These are phyloP conservation scores for Loripinus fragilis DNA, from an alignment of 2,888 invertebrate genomes.

Conservation along the genomic window DNA sequence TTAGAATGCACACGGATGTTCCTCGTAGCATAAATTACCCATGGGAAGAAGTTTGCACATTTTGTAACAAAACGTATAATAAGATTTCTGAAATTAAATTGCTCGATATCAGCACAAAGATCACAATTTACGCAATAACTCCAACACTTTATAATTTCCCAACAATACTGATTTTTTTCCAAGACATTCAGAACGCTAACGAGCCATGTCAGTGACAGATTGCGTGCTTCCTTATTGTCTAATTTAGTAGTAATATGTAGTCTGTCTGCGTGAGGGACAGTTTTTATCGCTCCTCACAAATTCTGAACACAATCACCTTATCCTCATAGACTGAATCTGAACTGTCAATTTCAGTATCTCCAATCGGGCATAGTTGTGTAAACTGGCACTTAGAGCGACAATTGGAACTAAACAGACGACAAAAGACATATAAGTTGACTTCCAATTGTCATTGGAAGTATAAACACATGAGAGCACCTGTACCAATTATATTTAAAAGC, in stretches of 20 bases:
- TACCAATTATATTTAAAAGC: neutral
- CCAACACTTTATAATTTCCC: too few species aligned
- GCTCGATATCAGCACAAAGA: too few species aligned
- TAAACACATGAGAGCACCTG: neutral
- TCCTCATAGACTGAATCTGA: neutral
- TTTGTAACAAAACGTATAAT: too few species aligned
- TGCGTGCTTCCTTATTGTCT: neutral
- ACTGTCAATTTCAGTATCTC: neutral
- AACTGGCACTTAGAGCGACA: too few species aligned
- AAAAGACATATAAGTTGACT: neutral
- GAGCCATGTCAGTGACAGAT: neutral
- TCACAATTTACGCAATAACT: too few species aligned
- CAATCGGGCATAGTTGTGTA: neutral
- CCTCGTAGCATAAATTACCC: too few species aligned
- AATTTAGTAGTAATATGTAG: neutral
- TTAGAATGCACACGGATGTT: too few species aligned
- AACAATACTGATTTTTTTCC: too few species aligned
- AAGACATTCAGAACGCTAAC: neutral
- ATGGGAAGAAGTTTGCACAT: too few species aligned
- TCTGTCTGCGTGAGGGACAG: neutral
- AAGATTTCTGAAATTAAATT: too few species aligned
- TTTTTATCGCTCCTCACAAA: neutral
- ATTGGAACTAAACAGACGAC: neutral
- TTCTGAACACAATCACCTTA: neutral
- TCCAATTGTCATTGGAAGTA: neutral